Evolutionary conservation across 2,113 vertebrate genomes (phyloP), one percentile per base, ranked within the genome.

Genomic region (Nibea albiflora): DNA sequence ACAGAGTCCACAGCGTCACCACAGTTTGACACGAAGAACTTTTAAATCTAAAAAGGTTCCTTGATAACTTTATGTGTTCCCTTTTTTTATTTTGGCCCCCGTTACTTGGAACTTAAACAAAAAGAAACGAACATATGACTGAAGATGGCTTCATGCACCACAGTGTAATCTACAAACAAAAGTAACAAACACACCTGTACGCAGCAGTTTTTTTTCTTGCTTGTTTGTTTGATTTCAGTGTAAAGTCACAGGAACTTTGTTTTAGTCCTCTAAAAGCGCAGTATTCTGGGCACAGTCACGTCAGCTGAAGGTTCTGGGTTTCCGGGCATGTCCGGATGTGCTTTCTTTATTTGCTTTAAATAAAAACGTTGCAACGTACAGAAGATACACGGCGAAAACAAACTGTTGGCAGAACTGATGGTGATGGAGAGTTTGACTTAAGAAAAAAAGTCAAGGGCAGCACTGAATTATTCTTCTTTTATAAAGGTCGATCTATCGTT

Each of bases 61-160:
- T 80, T 46, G 44, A 68, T 81, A 39, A 56, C 67, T 77, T 26
- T n/a, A 14, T 14, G 50, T 66, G 64, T 81, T 88, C 73, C 84
- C 70, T 86, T 92, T 7, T 8, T 39, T 78, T 73, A 64, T 80
- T 90, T 93, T 88, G 76, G 85, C 81, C 81, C 85, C 83, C 3
- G 11, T 75, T 72, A 73, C 42, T 76, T 77, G 44, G 56, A 86
- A 88, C 53, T 79, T 70, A 80, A 87, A 76, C 15, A 61, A 58
- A 35, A 49, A 61, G 2, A 67, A 31, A 20, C 15, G n/a, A 11
- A 6, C 60, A 44, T 56, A 73, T 60, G 68, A 22, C 15, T 74
- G 65, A 64, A 78, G 47, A 81, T 85, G 81, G 81, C 74, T 85
- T 67, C 89, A 93, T 93, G 92, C 88, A 86, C 85, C 84, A 75